These are phyloP conservation scores for Palythoa caribaeorum DNA, from an alignment of 92 coral and sea anemone genomes.

Conservation along the genomic window DNA sequence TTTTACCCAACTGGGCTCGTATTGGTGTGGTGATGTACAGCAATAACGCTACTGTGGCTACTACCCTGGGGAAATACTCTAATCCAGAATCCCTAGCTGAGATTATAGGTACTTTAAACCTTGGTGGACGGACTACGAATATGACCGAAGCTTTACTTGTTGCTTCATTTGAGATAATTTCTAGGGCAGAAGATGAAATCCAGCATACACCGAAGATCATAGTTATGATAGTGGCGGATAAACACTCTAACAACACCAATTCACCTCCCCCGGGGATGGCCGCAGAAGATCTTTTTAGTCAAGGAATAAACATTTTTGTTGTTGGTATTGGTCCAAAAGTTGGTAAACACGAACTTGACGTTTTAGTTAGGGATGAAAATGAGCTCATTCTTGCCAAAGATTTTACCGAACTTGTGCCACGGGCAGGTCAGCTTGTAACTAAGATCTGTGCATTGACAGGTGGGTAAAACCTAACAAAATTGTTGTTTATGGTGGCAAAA, in stretches of 20 bases:
- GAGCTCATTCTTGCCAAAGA: slow-evolving; percentile 20
- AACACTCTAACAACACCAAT: not conserved
- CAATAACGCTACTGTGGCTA: slow-evolving; percentile 7
- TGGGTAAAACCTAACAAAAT: not conserved
- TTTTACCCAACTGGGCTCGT: slow-evolving; percentile 11
- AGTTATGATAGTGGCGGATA: not conserved
- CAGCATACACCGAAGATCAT: not conserved
- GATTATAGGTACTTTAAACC: not conserved
- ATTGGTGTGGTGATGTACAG: not conserved
- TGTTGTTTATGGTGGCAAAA: no score
- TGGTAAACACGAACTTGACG: not conserved
- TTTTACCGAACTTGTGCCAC: slow-evolving; percentile 27
- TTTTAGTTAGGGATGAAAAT: not conserved
- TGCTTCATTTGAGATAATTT: not conserved
- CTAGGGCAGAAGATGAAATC: not conserved
- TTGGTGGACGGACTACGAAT: slow-evolving; percentile 20
- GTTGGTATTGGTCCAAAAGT: slow-evolving; percentile 12
- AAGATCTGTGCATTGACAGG: not conserved
- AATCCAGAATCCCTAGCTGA: not conserved
- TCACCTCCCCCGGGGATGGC: not conserved
- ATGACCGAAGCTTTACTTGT: not conserved
- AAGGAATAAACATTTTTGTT: not conserved
- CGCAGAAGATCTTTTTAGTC: slow-evolving; percentile 14
- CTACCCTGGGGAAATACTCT: slow-evolving; percentile 3
- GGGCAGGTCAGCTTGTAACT: slow-evolving; percentile 10